These are phyloP conservation scores for Syritta pipiens DNA, from an alignment of 2,888 invertebrate species.

Conservation along the genomic window DNA sequence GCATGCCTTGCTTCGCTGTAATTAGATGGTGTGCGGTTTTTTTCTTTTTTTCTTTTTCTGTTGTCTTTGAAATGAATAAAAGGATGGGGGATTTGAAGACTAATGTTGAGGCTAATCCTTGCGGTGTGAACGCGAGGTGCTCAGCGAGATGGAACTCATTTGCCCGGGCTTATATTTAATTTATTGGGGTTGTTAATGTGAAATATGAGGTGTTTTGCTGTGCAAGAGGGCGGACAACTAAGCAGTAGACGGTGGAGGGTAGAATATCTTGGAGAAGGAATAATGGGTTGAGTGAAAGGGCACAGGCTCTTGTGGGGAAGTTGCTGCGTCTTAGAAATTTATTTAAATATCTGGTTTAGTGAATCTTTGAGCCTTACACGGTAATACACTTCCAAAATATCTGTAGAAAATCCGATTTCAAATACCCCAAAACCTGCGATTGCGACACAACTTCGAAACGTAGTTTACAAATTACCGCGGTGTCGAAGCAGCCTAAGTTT, in stretches of 20 bases:
- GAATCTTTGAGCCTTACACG: no score
- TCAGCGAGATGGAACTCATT: conserved; percentile 43
- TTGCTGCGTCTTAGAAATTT: no score
- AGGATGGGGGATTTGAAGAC: neutral
- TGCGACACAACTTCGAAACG: no score
- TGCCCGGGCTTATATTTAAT: conserved; percentile 53
- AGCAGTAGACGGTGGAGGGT: neutral
- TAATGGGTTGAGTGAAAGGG: no score
- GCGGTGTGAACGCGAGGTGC: conserved; percentile 27
- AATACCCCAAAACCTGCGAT: no score
- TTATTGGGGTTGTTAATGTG: conserved; percentile 43
- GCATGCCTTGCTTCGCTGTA: conserved; percentile 16
- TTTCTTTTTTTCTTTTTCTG: neutral
- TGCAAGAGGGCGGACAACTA: neutral
- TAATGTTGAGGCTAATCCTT: conserved; percentile 60
- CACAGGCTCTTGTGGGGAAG: no score
- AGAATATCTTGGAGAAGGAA: no score
- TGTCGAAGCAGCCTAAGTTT: no score
- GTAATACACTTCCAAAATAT: no score
- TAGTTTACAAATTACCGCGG: no score
- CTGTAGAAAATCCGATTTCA: no score
- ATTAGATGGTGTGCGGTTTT: conserved; percentile 18
- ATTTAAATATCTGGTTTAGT: no score
- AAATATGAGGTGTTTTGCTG: conserved; percentile 9
- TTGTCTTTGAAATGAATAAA: neutral